Percentiles rank a stretch among this genome's conserved stretches.
Conservation (phyloP, 2,888 invertebrate genomes). For the Orgyia antiqua region DNA sequence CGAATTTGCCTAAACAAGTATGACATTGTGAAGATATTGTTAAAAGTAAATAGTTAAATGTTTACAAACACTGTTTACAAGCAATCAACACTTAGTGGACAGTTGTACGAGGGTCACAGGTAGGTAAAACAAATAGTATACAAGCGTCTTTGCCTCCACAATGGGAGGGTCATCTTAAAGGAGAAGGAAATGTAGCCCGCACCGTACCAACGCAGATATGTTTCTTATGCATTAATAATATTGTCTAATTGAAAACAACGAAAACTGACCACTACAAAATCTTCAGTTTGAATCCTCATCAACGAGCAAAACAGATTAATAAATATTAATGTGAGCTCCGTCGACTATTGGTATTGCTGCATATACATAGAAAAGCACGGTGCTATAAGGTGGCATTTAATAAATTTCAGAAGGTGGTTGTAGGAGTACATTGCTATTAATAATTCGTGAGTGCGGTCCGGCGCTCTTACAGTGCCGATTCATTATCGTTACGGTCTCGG, state of each 20-base stretch:
- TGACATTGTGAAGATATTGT: slow-evolving; percentile 24
- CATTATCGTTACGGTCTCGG: slow-evolving; percentile 72
- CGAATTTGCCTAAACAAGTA: slow-evolving; percentile 11
- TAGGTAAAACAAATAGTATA: slow-evolving; percentile 71
- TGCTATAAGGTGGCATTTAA: slow-evolving; percentile 35
- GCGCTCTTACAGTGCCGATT: slow-evolving; percentile 67
- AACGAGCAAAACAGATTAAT: slow-evolving; percentile 7
- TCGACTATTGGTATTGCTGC: slow-evolving; percentile 2
- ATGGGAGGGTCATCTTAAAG: slow-evolving; percentile 66
- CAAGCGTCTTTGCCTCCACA: slow-evolving; percentile 50
- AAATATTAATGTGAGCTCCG: slow-evolving; percentile 13
- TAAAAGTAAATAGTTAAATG: slow-evolving; percentile 26
- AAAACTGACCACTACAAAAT: slow-evolving; percentile 52
- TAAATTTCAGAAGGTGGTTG: slow-evolving; percentile 36
- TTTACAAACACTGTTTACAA: slow-evolving; percentile 64
- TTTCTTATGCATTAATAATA: slow-evolving; percentile 73
- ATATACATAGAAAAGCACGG: slow-evolving; percentile 21
- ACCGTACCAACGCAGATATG: slow-evolving; percentile 51
- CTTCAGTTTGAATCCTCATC: slow-evolving; percentile 45
- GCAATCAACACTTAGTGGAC: slow-evolving; percentile 75
- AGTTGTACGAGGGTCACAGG: slow-evolving; percentile 66
- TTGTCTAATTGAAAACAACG: slow-evolving; percentile 68
- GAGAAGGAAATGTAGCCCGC: slow-evolving; percentile 60
- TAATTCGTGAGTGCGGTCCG: slow-evolving; percentile 79
- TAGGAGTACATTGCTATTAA: slow-evolving; percentile 59